Evolutionary conservation across 1,140 invertebrate species (phyloP).

Genomic region (Drosophila miranda): DNA sequence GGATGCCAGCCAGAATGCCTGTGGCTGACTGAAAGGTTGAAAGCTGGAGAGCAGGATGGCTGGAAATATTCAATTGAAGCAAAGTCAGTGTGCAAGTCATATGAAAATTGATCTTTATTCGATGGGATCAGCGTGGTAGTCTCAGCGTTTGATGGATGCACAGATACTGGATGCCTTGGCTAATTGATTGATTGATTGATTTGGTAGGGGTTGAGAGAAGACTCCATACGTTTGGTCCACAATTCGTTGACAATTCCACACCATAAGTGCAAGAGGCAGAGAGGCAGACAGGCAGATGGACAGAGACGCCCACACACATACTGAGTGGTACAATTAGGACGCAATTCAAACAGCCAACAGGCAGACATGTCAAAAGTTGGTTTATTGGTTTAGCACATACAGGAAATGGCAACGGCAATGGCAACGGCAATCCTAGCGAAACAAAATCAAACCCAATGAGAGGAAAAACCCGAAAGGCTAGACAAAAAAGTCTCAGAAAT

Average conservation of each 20-base stretch:
- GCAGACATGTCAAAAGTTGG: slow-evolving; percentile 71
- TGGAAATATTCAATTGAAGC: slow-evolving; percentile 8
- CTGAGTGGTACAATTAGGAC: slow-evolving; percentile 58
- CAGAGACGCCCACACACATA: slow-evolving; percentile 23
- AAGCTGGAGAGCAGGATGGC: background rate
- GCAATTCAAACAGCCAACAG: slow-evolving; percentile 43
- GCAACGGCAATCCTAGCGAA: slow-evolving; percentile 35
- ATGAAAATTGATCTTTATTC: slow-evolving; percentile 60
- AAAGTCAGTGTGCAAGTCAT: slow-evolving; percentile 19
- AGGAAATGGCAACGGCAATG: slow-evolving; percentile 52
- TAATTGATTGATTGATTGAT: slow-evolving; percentile 56
- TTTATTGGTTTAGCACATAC: slow-evolving; percentile 74
- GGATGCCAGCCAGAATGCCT: too few species aligned
- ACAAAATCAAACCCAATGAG: background rate
- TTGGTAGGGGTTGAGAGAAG: slow-evolving; percentile 15
- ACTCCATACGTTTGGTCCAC: slow-evolving; percentile 25
- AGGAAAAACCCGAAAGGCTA: slow-evolving; percentile 3
- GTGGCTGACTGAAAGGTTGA: background rate
- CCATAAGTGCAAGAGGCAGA: background rate
- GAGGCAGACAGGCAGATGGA: background rate
- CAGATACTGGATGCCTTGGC: slow-evolving; percentile 15
- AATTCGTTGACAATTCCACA: slow-evolving; percentile 12
- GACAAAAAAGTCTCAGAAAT: slow-evolving; percentile 13
- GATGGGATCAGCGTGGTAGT: slow-evolving; percentile 26
- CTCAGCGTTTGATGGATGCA: slow-evolving; percentile 67